A percentile compares a stretch with the other conserved stretches of the same genome.
Conservation (phyloP, 1,140 invertebrate genomes). For the Drosophila ficusphila region DNA sequence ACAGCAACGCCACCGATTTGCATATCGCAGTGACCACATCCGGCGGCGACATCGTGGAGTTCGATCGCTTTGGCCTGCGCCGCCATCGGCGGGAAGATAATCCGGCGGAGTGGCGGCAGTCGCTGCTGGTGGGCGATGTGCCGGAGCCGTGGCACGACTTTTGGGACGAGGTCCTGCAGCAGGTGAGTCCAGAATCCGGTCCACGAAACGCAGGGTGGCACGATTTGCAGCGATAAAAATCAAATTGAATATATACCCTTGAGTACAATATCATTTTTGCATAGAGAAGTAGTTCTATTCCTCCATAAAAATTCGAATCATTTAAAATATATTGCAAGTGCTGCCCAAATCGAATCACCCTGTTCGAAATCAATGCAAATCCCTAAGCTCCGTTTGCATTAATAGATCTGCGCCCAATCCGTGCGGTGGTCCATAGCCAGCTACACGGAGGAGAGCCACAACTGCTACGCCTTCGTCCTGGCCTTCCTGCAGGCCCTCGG, state of each 20-base stretch:
- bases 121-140: conserved; percentile 88
- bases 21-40: conserved; percentile 93
- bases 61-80: conserved; percentile 89
- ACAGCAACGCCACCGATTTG: conserved; percentile 91
- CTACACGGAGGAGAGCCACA: conserved; percentile 90
- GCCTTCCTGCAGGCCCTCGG: conserved; percentile 88
- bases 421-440: conserved; percentile 87
- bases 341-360: not conserved
- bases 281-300: no score
- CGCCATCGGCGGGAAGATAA: conserved; percentile 84
- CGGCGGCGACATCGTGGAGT: conserved; percentile 90
- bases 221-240: not conserved
- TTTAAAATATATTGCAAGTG: no score
- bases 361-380: conserved; percentile 22
- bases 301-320: no score
- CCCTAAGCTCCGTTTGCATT: conserved; percentile 30
- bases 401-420: conserved; percentile 86
- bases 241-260: not conserved
- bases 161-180: conserved; percentile 90
- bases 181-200: conserved; percentile 84
- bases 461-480: conserved; percentile 92
- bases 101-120: conserved; percentile 86
- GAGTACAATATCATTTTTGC: no score
- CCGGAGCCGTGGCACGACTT: conserved; percentile 89
- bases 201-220: not conserved